These are phyloP conservation scores for Peromyscus eremicus DNA, from an alignment of 2,797 vertebrate species.

Conservation along the genomic window DNA sequence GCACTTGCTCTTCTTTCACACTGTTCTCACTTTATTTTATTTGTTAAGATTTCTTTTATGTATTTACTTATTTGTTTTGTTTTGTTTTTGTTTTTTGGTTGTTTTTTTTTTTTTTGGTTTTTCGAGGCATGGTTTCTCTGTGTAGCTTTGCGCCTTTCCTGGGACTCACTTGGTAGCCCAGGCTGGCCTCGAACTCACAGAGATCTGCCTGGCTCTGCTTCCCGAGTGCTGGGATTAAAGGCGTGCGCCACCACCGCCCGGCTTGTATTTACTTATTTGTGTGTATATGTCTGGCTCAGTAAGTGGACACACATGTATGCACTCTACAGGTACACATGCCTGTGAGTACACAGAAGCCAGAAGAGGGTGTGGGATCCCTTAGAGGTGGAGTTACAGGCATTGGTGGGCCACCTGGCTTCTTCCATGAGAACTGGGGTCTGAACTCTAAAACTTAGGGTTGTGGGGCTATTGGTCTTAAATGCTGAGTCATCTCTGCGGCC, in stretches of 20 bases:
- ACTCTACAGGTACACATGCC: too few relatives aligned
- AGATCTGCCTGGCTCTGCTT: too few relatives aligned
- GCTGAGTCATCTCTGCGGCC: background rate
- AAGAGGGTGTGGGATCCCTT: background rate
- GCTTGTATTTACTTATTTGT: background rate
- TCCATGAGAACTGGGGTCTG: background rate
- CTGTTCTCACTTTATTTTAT: background rate
- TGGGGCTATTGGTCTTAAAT: background rate
- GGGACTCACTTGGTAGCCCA: too few relatives aligned
- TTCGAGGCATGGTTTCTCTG: too few relatives aligned
- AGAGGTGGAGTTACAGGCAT: background rate
- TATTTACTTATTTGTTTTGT: background rate
- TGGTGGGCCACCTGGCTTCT: background rate
- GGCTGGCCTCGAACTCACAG: too few relatives aligned
- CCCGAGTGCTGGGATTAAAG: too few relatives aligned
- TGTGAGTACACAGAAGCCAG: background rate
- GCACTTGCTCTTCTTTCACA: background rate
- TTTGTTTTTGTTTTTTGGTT: too few relatives aligned
- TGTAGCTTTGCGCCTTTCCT: too few relatives aligned
- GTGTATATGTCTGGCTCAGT: background rate
- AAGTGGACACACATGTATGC: too few relatives aligned
- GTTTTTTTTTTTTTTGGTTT: too few relatives aligned
- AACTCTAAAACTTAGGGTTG: background rate
- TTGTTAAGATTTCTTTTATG: background rate
- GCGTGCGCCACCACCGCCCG: too few relatives aligned